A percentile compares a stretch with the other conserved stretches of the same genome.
Conservation (phyloP, 2,797 vertebrate species). For the Propithecus deckenii region DNA sequence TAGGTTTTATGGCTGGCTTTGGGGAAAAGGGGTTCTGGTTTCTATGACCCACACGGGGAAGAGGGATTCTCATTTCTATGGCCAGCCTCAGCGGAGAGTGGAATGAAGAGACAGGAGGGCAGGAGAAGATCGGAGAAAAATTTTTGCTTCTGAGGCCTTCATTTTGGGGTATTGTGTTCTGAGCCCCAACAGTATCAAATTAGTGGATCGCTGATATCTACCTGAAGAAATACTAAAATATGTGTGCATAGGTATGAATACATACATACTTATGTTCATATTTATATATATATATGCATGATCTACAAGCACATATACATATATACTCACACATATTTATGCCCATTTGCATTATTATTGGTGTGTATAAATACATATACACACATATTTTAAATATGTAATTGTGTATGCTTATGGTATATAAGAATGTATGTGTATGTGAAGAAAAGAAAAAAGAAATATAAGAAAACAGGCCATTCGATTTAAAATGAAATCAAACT, state of each 20-base stretch:
- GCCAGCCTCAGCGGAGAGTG: too few species aligned
- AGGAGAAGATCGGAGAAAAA: too few species aligned
- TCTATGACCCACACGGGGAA: too few species aligned
- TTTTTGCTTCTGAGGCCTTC: too few species aligned
- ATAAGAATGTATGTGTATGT: not conserved
- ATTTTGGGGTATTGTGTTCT: too few species aligned
- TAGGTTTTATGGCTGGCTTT: too few species aligned
- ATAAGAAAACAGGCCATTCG: not conserved
- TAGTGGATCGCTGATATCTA: not conserved
- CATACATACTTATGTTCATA: not conserved
- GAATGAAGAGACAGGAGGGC: too few species aligned
- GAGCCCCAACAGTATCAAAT: too few species aligned
- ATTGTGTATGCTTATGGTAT: not conserved
- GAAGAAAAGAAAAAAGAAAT: not conserved
- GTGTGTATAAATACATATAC: not conserved
- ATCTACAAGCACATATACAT: not conserved
- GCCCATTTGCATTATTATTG: not conserved
- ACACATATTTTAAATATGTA: not conserved
- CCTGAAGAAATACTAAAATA: not conserved
- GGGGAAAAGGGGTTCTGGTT: too few species aligned
- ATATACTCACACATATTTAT: not conserved
- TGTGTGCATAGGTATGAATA: not conserved
- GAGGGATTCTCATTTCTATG: too few species aligned
- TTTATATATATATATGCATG: not conserved
- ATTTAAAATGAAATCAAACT: not conserved